A percentile compares a stretch with the other conserved stretches of the same genome.
These are phyloP conservation scores for Pelodytes ibericus DNA, from an alignment of 2,797 vertebrate species.

Conservation along the genomic window DNA sequence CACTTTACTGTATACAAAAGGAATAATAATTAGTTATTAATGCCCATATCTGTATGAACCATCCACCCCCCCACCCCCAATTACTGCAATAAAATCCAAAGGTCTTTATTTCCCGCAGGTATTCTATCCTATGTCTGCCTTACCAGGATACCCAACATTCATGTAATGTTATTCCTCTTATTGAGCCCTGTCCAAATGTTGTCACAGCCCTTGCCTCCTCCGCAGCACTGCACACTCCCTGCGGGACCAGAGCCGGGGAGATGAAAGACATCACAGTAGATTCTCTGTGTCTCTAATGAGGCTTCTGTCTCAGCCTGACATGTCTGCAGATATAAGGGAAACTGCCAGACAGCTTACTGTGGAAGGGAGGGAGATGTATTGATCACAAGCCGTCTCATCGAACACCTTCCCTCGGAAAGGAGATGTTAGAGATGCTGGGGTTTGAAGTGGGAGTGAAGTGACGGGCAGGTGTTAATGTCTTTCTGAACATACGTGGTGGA, in stretches of 20 bases:
- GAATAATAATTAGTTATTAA: not conserved
- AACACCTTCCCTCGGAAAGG: slow-evolving; percentile 32
- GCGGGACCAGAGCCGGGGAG: slow-evolving; percentile 39
- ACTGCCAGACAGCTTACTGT: slow-evolving; percentile 18
- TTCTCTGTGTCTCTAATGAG: slow-evolving; percentile 50
- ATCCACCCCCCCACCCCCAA: not conserved
- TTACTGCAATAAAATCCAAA: not conserved
- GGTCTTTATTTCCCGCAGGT: not conserved
- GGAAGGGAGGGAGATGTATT: slow-evolving; percentile 39
- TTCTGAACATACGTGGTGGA: not conserved
- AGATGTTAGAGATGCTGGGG: not conserved
- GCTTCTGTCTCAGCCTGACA: slow-evolving; percentile 48
- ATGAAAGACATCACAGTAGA: slow-evolving; percentile 48
- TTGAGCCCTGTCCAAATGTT: slow-evolving; percentile 52
- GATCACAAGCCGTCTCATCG: slow-evolving; percentile 41
- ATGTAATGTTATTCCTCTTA: slow-evolving; percentile 42
- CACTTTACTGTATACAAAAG: not conserved
- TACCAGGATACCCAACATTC: slow-evolving; percentile 24
- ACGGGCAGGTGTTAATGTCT: not conserved
- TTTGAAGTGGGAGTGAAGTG: slow-evolving; percentile 30
- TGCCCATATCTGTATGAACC: not conserved
- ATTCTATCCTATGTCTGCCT: slow-evolving; percentile 7
- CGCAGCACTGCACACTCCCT: slow-evolving; percentile 31
- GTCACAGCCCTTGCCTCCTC: slow-evolving; percentile 48
- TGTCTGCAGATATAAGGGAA: slow-evolving; percentile 42